Evolutionary conservation across 2,797 vertebrate genomes (phyloP).

Genomic region (Alca torda): DNA sequence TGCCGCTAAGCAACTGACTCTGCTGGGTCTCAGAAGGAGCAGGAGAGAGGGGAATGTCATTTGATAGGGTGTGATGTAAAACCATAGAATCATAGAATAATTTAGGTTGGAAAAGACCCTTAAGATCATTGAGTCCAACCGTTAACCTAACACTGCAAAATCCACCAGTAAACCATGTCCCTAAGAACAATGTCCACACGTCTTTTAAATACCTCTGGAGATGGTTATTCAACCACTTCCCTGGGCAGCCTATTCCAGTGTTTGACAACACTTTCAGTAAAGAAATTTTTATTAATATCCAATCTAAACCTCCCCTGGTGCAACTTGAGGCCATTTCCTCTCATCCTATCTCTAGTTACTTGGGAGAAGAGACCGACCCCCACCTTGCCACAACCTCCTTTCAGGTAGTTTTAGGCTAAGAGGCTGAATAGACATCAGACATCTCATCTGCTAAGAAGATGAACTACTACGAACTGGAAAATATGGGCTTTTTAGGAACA

Average conservation of each 20-base stretch:
- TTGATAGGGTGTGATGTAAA: not conserved
- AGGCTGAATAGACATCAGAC: not conserved
- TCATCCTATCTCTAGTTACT: too few relatives aligned
- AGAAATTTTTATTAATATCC: not conserved
- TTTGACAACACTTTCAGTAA: not conserved
- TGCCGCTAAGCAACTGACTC: not conserved
- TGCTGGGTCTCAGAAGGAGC: not conserved
- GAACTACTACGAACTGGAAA: not conserved
- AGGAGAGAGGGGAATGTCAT: not conserved
- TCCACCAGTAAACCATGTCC: not conserved
- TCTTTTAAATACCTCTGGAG: not conserved
- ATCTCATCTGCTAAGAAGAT: not conserved
- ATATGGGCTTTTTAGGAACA: not conserved
- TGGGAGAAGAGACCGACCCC: not conserved
- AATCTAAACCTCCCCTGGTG: not conserved
- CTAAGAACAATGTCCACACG: not conserved
- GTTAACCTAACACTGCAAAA: not conserved
- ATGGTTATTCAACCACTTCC: not conserved
- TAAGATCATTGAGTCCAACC: not conserved
- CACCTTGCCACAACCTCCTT: not conserved
- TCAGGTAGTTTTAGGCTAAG: not conserved
- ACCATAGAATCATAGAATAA: not conserved
- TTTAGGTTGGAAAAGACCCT: not conserved
- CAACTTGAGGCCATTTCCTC: not conserved
- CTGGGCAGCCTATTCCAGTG: not conserved